Conservation (phyloP, 2,113 vertebrate genomes). For the Choloepus hoffmanni region DNA sequence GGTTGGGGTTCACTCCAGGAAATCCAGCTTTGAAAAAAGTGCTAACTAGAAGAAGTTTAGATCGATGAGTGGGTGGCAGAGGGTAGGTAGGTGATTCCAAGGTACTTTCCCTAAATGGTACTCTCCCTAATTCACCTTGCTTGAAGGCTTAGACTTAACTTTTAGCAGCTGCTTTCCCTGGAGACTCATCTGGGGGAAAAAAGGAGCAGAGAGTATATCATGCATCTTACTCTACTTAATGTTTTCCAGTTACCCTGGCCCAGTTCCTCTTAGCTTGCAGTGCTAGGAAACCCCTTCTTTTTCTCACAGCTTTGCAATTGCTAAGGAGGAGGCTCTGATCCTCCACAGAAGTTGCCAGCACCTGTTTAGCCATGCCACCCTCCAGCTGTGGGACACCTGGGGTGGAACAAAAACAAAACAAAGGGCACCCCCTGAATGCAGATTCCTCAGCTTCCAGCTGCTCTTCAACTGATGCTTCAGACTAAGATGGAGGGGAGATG, state of each 20-base stretch:
- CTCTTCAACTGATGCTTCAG: not conserved
- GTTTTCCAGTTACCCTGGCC: not conserved
- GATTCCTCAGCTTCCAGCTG: not conserved
- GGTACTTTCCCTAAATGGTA: slow-evolving; percentile 45
- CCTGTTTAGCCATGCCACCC: not conserved
- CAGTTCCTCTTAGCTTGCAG: slow-evolving; percentile 47
- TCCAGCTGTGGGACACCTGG: not conserved
- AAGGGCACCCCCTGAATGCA: not conserved
- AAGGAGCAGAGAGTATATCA: not conserved
- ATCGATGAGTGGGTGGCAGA: not conserved
- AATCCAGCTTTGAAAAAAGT: not conserved
- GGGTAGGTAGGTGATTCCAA: not conserved
- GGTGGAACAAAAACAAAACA: not conserved
- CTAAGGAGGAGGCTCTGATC: not conserved
- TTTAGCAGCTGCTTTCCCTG: slow-evolving; percentile 33
- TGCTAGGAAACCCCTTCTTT: slow-evolving; percentile 46
- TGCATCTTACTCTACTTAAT: not conserved
- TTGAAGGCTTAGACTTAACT: too few species aligned
- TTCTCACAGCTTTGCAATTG: not conserved
- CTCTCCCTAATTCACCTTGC: slow-evolving; percentile 1
- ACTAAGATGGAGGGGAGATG: not conserved
- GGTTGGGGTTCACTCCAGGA: not conserved
- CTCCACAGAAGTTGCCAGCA: not conserved
- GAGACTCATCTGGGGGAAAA: not conserved
- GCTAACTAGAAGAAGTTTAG: not conserved